These are phyloP conservation scores for Gonioctena quinquepunctata DNA, from an alignment of 1,140 invertebrate genomes.

Conservation along the genomic window DNA sequence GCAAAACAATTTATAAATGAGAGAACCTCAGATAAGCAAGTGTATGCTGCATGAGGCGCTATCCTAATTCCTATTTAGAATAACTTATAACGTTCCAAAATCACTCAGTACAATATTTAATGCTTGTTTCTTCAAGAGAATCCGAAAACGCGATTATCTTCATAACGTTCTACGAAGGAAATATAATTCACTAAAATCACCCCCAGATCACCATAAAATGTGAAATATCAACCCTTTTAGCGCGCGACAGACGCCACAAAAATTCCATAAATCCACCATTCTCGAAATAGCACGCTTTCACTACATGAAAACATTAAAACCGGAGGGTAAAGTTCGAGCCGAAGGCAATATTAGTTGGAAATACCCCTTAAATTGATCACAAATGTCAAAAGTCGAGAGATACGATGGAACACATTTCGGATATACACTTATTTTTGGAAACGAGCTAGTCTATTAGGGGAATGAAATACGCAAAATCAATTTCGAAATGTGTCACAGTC, in stretches of 20 bases:
- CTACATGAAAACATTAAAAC: background rate
- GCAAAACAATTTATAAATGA: too few relatives aligned
- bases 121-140: too few relatives aligned
- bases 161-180: too few relatives aligned
- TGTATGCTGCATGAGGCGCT: too few relatives aligned
- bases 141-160: too few relatives aligned
- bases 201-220: background rate
- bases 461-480: constrained; percentile 6
- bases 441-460: background rate
- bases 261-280: background rate
- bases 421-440: constrained; percentile 4
- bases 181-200: too few relatives aligned
- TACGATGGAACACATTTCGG: background rate
- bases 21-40: too few relatives aligned
- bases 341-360: background rate
- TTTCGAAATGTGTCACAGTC: background rate
- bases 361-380: background rate
- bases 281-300: background rate
- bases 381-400: background rate
- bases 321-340: background rate
- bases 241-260: background rate
- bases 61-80: too few relatives aligned
- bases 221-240: background rate
- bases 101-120: too few relatives aligned
- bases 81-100: too few relatives aligned